A percentile compares a stretch with the other conserved stretches of the same genome.
Evolutionary conservation across 2,797 vertebrate species (phyloP).

Genomic region (Selene dorsalis): DNA sequence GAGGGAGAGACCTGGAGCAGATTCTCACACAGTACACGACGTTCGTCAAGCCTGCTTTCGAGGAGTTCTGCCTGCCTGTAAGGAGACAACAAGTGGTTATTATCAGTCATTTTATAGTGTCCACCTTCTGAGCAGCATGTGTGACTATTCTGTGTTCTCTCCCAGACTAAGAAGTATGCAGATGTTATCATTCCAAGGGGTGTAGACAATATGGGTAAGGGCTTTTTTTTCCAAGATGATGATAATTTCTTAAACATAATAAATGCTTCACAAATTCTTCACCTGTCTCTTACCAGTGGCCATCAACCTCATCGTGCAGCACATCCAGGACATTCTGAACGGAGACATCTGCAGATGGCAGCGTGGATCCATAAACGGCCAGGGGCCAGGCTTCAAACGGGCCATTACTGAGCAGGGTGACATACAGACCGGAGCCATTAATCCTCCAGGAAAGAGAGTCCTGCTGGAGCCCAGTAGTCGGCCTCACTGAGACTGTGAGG

Average conservation of each 20-base stretch:
- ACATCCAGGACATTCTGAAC: constrained; percentile 97
- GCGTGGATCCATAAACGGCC: constrained; percentile 83
- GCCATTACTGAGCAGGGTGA: constrained; percentile 85
- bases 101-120: not conserved
- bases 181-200: constrained; percentile 98
- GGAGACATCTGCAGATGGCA: constrained; percentile 98
- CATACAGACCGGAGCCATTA: constrained; percentile 59
- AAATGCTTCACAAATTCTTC: not conserved
- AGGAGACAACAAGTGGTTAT: constrained; percentile 40
- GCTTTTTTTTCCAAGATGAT: constrained; percentile 21
- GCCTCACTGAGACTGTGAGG: constrained; percentile 86
- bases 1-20: constrained; percentile 96
- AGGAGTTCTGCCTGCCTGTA: constrained; percentile 98
- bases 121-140: not conserved
- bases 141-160: constrained; percentile 19
- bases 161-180: constrained; percentile 97
- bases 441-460: constrained; percentile 86
- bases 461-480: constrained; percentile 95
- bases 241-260: not conserved
- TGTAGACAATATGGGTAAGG: constrained; percentile 98
- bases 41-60: constrained; percentile 97
- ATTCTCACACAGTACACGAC: constrained; percentile 97
- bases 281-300: constrained; percentile 85
- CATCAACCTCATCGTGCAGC: constrained; percentile 98
- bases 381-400: constrained; percentile 87